Evolutionary conservation across 2,888 invertebrate genomes (phyloP).

Genomic region (Lasioglossum lativentre): DNA sequence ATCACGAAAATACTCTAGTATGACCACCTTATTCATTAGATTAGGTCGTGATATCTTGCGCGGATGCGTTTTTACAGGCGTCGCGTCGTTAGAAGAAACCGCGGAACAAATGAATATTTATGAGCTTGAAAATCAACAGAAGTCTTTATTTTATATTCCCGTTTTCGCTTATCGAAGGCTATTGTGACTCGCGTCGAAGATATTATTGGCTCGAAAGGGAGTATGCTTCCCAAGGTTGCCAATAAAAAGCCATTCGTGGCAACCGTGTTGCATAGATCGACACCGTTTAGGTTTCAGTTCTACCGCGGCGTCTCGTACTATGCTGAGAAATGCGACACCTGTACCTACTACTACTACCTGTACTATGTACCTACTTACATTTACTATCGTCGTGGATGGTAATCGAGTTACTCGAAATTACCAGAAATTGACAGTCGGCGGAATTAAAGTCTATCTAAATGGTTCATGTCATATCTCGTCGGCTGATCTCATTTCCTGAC

Average conservation of each 20-base stretch:
- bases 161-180: constrained; percentile 17
- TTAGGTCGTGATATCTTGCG: not conserved
- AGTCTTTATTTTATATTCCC: not conserved
- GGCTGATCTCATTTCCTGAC: constrained; percentile 47
- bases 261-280: not conserved
- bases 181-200: constrained; percentile 23
- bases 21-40: constrained; percentile 16
- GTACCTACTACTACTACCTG: not conserved
- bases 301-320: not conserved
- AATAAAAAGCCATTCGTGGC: constrained; percentile 23
- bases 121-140: not conserved
- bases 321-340: not conserved
- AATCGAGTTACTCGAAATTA: not conserved
- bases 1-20: not conserved
- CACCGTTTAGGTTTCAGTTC: not conserved
- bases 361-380: not conserved
- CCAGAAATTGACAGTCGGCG: not conserved
- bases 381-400: not conserved
- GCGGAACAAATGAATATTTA: not conserved
- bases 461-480: constrained; percentile 42
- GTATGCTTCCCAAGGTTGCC: constrained; percentile 13
- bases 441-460: constrained; percentile 15
- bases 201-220: constrained; percentile 1
- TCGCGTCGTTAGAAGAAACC: not conserved
- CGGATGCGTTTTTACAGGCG: not conserved